Evolutionary conservation across 2,797 vertebrate genomes (phyloP).

Genomic region (Enoplosus armatus): DNA sequence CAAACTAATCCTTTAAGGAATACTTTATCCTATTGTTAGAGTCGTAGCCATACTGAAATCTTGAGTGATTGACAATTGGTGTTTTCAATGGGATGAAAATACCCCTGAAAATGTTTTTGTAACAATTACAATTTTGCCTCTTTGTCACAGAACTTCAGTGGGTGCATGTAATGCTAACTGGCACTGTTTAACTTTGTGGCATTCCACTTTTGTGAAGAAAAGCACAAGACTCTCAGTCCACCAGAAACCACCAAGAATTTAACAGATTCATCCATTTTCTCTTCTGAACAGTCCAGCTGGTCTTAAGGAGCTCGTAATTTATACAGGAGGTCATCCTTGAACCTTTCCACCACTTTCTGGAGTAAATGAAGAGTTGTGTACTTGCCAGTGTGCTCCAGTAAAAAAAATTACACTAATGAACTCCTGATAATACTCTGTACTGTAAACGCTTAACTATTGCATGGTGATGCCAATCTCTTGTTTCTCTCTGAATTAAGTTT

Average conservation of each 20-base stretch:
- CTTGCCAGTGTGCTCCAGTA: conserved; percentile 63
- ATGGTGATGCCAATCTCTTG: conserved; percentile 69
- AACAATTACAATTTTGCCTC: neutral
- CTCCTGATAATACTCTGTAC: conserved; percentile 62
- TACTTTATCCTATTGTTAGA: neutral
- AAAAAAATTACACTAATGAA: conserved; percentile 56
- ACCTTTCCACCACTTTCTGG: conserved; percentile 64
- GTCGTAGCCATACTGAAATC: neutral
- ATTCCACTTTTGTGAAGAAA: neutral
- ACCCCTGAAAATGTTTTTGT: too few relatives aligned
- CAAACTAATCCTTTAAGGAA: neutral
- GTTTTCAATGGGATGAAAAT: too few relatives aligned
- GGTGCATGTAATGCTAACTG: neutral
- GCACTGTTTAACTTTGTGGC: conserved; percentile 5
- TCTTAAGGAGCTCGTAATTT: conserved; percentile 77
- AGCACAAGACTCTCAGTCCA: conserved; percentile 10
- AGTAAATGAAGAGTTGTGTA: conserved; percentile 53
- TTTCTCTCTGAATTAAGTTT: conserved; percentile 55
- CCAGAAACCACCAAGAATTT: conserved; percentile 33
- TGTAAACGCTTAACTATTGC: conserved; percentile 74
- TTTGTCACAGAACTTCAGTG: conserved; percentile 8
- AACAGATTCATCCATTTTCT: conserved; percentile 57
- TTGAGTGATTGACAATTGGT: neutral
- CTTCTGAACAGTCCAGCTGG: conserved; percentile 63
- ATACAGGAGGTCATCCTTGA: conserved; percentile 64